A percentile compares a stretch with the other conserved stretches of the same genome.
Conservation (phyloP, 2,797 vertebrate species). For the Leucoraja ocellata region DNA sequence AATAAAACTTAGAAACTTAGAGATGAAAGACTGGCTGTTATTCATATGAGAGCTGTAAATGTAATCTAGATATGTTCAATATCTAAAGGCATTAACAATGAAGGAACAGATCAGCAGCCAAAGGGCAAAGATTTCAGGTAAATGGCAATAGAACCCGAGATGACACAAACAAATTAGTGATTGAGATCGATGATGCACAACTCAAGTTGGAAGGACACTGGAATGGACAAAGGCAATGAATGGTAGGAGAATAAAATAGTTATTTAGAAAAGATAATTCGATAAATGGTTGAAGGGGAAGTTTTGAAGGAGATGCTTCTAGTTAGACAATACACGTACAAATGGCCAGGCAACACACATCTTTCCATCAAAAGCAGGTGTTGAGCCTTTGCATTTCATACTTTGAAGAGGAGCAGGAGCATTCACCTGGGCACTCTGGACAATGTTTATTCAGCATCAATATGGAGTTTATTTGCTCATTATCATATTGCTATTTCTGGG, state of each 20-base stretch:
- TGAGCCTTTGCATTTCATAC: background rate
- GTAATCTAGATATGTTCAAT: background rate
- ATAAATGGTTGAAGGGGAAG: background rate
- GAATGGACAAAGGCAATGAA: background rate
- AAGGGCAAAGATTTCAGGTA: background rate
- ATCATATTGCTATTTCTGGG: background rate
- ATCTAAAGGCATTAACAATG: background rate
- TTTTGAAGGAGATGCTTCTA: background rate
- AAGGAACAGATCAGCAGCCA: background rate
- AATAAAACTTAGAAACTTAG: background rate
- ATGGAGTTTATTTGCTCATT: background rate
- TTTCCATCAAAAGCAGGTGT: background rate
- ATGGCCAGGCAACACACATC: background rate
- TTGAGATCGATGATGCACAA: no score
- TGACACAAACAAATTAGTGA: background rate
- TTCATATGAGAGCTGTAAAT: background rate
- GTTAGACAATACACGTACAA: background rate
- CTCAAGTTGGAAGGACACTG: no score
- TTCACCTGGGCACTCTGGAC: background rate
- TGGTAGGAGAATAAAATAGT: background rate
- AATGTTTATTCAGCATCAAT: background rate
- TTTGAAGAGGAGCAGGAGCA: background rate
- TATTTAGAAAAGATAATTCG: background rate
- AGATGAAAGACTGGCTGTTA: background rate
- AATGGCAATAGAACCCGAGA: background rate